Conservation (phyloP, 2,888 invertebrate species). For the Aromia moschata region DNA sequence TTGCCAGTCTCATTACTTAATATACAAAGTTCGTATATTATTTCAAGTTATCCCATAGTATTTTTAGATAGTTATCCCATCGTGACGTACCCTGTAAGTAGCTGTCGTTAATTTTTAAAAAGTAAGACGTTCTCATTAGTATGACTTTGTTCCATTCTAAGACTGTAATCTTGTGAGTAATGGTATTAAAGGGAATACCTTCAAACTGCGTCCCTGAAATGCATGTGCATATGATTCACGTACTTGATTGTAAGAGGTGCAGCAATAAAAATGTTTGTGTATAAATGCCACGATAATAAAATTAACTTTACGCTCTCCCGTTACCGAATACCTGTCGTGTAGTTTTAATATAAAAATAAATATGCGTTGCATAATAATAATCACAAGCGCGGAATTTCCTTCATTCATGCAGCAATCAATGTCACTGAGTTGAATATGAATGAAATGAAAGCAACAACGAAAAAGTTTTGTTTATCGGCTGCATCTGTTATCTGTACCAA, state of each 20-base stretch:
- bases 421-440: conserved; percentile 50
- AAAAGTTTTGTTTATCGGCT: conserved; percentile 26
- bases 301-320: conserved; percentile 19
- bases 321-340: conserved; percentile 14
- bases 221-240: conserved; percentile 17
- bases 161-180: not conserved
- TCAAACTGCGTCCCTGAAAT: conserved; percentile 15
- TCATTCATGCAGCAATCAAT: conserved; percentile 52
- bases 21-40: too few species aligned
- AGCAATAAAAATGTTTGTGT: conserved; percentile 22
- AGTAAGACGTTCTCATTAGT: too few species aligned
- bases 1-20: too few species aligned
- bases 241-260: conserved; percentile 17
- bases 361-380: conserved; percentile 39
- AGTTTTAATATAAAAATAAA: conserved; percentile 43
- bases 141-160: too few species aligned
- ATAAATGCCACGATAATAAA: conserved; percentile 15
- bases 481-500: conserved; percentile 19
- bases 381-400: conserved; percentile 42
- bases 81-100: too few species aligned
- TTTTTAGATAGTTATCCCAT: too few species aligned
- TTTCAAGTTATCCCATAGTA: too few species aligned
- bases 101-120: too few species aligned
- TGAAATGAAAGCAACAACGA: conserved; percentile 40
- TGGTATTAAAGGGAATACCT: conserved; percentile 10